Base-by-base conservation (phyloP, 2,113 vertebrate genomes). In the Callipepla californica region DNA sequence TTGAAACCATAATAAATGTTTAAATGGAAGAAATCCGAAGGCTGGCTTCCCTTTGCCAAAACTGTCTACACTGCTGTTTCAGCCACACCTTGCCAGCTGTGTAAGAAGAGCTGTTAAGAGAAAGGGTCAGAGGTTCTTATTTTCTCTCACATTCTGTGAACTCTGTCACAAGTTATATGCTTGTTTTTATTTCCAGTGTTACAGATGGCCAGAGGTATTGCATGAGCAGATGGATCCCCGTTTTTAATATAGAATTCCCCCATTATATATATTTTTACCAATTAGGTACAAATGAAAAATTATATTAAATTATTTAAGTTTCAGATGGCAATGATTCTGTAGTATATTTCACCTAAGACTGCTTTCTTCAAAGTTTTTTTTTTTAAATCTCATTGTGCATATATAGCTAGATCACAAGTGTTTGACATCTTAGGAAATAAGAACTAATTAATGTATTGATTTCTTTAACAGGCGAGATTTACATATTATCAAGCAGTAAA, bases 401-500 rank as follows among this genome's bases (percentile, higher is more conserved):
- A 74, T 50, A 73, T 23, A 85, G 40, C 21, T 44, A 63, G 38
- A 67, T 66, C 40, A 85, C 48, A 63, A 79, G 16, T 19, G 19
- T 70, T 55, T 69, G n/a, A 58, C 23, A 18, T n/a, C 21, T 66
- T 38, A 58, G 36, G 45, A 85, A 93, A 80, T 48, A 44, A 57
- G 38, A 83, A 78, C 40, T 85, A 36, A 90, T 28, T 86, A 38
- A 18, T 61, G 28, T 42, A 5, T 74, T 84, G 94, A 48, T 92
- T 94, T 95, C 62, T 96, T 92, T 93, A 90, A 96, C 97, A 99
- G 99, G 99, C 96, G 99, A 99, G 97, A 97, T 99, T 92, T 99
- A 99, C 96, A 98, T 99, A 91, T 97, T 99, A 95, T 98, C 99
- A 59, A 99, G 98, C 96, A 99, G 98, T 98, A 99, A 99, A 98